Evolutionary conservation across 2,113 vertebrate genomes (phyloP).

Genomic region (Elephas maximus): DNA sequence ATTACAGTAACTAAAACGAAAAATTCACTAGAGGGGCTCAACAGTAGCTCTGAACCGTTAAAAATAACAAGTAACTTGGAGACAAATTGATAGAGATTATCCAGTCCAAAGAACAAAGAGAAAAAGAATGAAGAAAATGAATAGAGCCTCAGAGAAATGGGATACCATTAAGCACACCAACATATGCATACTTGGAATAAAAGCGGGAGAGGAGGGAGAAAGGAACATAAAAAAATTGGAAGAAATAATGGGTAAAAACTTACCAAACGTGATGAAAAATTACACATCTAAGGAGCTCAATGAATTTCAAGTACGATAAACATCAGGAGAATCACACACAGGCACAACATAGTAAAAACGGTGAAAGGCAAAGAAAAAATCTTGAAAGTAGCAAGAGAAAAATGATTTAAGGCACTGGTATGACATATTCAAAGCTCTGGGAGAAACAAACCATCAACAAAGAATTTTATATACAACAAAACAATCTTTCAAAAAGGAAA

Average conservation of each 20-base stretch:
- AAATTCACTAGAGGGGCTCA: neutral
- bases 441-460: neutral
- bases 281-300: neutral
- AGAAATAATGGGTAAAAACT: neutral
- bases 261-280: neutral
- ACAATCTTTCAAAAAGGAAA: too few species aligned
- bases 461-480: too few species aligned
- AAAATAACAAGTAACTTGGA: neutral
- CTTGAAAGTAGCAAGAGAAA: neutral
- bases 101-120: neutral
- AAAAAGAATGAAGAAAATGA: neutral
- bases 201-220: neutral
- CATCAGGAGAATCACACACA: neutral
- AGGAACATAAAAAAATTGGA: neutral
- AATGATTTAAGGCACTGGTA: neutral
- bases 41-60: neutral
- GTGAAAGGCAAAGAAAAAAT: neutral
- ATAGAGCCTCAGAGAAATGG: neutral
- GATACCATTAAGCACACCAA: neutral
- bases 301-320: neutral
- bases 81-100: neutral
- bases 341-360: neutral
- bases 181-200: neutral
- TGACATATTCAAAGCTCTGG: neutral
- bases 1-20: neutral